Percentiles rank a stretch among this genome's conserved stretches.
These are phyloP conservation scores for Drosophila limbata DNA, from an alignment of 2,888 invertebrate genomes.

Conservation along the genomic window DNA sequence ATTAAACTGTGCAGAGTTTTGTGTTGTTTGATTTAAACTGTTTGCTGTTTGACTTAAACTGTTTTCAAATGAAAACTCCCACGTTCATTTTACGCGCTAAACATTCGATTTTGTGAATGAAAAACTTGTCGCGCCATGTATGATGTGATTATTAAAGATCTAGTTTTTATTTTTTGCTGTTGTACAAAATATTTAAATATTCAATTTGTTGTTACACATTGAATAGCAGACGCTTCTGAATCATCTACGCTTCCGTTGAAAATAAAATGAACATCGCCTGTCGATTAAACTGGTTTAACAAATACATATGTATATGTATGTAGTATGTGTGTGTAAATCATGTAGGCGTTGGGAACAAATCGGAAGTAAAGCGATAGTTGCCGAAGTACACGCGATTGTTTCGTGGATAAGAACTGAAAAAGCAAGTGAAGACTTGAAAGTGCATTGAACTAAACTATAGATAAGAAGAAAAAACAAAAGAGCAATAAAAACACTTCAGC, in stretches of 20 bases:
- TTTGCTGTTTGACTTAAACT: constrained; percentile 50
- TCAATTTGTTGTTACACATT: constrained; percentile 55
- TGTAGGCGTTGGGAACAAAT: constrained; percentile 57
- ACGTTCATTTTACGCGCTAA: constrained; percentile 48
- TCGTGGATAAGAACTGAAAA: constrained; percentile 44
- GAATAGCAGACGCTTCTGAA: constrained; percentile 51
- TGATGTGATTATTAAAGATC: constrained; percentile 34
- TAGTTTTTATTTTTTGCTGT: constrained; percentile 20
- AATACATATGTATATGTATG: constrained; percentile 1
- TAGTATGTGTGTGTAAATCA: constrained; percentile 50
- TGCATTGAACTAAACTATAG: constrained; percentile 58
- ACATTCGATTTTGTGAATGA: constrained; percentile 66
- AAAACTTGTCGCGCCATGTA: constrained; percentile 69
- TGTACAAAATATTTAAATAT: constrained; percentile 17
- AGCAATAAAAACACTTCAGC: constrained; percentile 10
- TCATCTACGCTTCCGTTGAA: constrained; percentile 61
- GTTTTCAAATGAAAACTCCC: constrained; percentile 57
- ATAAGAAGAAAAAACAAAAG: constrained; percentile 39
- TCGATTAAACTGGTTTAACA: constrained; percentile 62
- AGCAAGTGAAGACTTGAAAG: constrained; percentile 40
- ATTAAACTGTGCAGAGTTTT: constrained; percentile 23
- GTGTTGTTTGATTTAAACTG: constrained; percentile 52
- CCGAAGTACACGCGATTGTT: constrained; percentile 38
- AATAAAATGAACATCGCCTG: constrained; percentile 27
- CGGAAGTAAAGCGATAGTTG: constrained; percentile 66